Percentiles rank a stretch among this genome's conserved stretches.
These are phyloP conservation scores for Apostichopus japonicus DNA, from an alignment of 35 echinoderm and acorn worm genomes.

Conservation along the genomic window DNA sequence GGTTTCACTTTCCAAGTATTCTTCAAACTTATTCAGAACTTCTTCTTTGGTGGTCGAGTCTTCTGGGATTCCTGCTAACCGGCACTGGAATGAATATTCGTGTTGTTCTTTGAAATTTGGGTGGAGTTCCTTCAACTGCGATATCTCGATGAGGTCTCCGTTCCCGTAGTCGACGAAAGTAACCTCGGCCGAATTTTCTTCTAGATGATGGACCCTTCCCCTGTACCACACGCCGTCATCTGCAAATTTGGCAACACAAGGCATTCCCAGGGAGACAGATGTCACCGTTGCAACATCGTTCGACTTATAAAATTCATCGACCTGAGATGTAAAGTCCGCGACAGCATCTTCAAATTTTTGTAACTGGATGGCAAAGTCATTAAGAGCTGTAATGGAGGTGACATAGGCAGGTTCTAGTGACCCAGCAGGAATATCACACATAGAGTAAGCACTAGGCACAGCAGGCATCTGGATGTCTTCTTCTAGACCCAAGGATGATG, in stretches of 20 bases:
- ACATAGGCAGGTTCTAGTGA: constrained; percentile 43
- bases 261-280: constrained; percentile 34
- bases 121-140: constrained; percentile 55
- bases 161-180: constrained; percentile 86
- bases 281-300: background rate
- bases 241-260: constrained; percentile 69
- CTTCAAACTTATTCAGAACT: constrained; percentile 66
- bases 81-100: constrained; percentile 69
- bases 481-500: background rate
- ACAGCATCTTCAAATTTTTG: constrained; percentile 60
- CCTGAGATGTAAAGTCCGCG: constrained; percentile 1
- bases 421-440: constrained; percentile 13
- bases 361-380: constrained; percentile 60
- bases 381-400: constrained; percentile 23
- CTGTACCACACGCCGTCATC: constrained; percentile 90
- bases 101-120: constrained; percentile 60
- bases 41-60: constrained; percentile 5
- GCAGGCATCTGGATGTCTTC: background rate
- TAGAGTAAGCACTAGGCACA: background rate
- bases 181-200: constrained; percentile 32
- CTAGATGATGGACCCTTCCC: constrained; percentile 41
- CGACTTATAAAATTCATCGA: constrained; percentile 49
- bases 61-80: constrained; percentile 67
- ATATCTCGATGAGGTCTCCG: constrained; percentile 42
- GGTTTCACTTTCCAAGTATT: constrained; percentile 63